Base-by-base conservation (phyloP, 2,797 vertebrate genomes). In the Arnoldichthys spilopterus region DNA sequence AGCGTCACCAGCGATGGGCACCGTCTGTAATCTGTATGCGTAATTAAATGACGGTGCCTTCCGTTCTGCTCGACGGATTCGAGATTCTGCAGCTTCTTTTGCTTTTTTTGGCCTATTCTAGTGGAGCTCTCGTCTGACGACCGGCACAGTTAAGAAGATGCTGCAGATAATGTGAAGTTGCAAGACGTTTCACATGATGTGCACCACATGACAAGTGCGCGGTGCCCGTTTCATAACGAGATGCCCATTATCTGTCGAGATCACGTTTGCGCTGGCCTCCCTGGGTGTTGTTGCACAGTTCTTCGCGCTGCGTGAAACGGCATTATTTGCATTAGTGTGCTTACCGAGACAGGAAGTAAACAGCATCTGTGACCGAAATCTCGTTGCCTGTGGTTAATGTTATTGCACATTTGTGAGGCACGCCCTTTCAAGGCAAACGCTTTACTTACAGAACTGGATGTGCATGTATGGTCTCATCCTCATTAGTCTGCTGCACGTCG, bases 321-420 rank as follows among this genome's bases (percentile, higher is more conserved):
- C 20, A 45, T 76, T 64, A 45, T 76, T 76, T 54, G 66, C 15
- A 49, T 64, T 6, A 22, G 62, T 22, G 20, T 66, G 32, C 61
- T 22, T 4, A 22, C 51, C 16, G 26, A n/a, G 16, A 64, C 51
- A 80, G 77, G 70, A 82, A 82, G 32, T 70, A 45, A 62, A 53
- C 18, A 40, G 62, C 70, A 63, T 71, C 49, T 66, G 24, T 37
- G 11, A 58, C 45, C 22, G 28, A 66, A 30, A 54, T 74, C 6
- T 1, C 20, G 53, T 70, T 80, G 72, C 47, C 1, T 59, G 58
- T 63, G 70, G 53, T 74, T 15, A 40, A 45, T 59, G 13, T 54
- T 76, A 61, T 79, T 59, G 34, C 26, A 43, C 0, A n/a, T 72
- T 34, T 63, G 40, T 18, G 54, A 32, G 63, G 8, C 68, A 82